Base-by-base conservation (phyloP, 2,888 invertebrate species). In the Pecten maximus region DNA sequence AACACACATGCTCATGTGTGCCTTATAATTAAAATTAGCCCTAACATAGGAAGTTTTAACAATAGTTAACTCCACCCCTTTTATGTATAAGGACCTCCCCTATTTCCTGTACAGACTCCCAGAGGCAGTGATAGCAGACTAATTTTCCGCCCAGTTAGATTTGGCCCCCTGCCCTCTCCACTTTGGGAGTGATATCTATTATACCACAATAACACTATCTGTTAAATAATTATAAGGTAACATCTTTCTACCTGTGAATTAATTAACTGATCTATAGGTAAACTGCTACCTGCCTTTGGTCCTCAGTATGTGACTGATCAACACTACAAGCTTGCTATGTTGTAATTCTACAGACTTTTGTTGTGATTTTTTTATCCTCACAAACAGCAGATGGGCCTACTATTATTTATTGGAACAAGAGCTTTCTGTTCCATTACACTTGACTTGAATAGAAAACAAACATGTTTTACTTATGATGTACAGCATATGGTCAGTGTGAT, bases 21-120 rank as follows among this genome's bases (percentile, higher is more conserved):
- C 74, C 4, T 74, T 74, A 74, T 74, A 74, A 74, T 74, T 74
- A 74, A 74, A 74, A 74, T 74, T 74, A 74, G 74, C 74, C 74
- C 74, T 74, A 35, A 74, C 74, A 6, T 74, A 74, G 74, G 74
- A 74, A 35, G 74, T 74, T 74, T 74, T 28, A 28, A 74, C 74
- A 74, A 74, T 35, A 74, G 35, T 74, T 10, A 74, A 74, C 74
- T 74, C 74, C 74, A 28, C 23, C 60, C 74, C 74, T 12, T 35
- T 74, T 74, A 74, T 74, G 74, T 74, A 10, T 74, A 74, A 28
- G 74, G 15, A 74, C 74, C 28, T 74, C 74, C 74, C 74, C 28
- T 28, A 35, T 74, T 35, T 74, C 74, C 74, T 74, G 74, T 74
- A 35, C 74, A 74, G 28, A 74, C 10, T 74, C 74, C 74, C 35